These are phyloP conservation scores for Manduca sexta DNA, from an alignment of 1,140 invertebrate species.

Conservation along the genomic window DNA sequence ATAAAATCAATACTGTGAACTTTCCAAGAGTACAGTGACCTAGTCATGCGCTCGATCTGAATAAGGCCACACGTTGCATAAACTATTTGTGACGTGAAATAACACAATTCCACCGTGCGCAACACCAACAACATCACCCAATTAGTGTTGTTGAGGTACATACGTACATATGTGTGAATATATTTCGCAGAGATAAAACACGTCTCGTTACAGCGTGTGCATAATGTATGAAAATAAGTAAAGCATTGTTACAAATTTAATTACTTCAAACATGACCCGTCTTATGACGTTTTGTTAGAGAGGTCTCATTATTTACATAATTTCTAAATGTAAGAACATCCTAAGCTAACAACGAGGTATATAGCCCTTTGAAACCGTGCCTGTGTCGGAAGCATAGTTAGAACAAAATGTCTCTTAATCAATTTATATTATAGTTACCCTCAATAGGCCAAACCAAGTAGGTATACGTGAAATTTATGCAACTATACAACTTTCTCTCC, in stretches of 20 bases:
- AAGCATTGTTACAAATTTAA: constrained; percentile 5
- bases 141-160: constrained; percentile 21
- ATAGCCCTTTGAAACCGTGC: background rate
- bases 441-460: too few species aligned
- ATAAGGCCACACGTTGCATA: constrained; percentile 54
- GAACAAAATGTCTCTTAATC: too few species aligned
- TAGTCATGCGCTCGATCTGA: constrained; percentile 43
- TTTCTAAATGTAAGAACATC: constrained; percentile 5
- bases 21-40: constrained; percentile 66
- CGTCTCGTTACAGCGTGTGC: constrained; percentile 2
- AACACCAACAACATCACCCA: constrained; percentile 14
- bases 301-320: constrained; percentile 4
- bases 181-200: constrained; percentile 1
- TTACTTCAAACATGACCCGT: constrained; percentile 13
- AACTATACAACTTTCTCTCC: too few species aligned
- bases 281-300: constrained; percentile 9
- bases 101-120: background rate
- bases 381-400: too few species aligned
- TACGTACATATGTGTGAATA: background rate
- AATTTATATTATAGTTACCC: too few species aligned
- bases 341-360: constrained; percentile 15
- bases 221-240: constrained; percentile 1
- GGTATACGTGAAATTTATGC: too few species aligned
- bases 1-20: constrained; percentile 72
- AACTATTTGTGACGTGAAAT: constrained; percentile 35